phyloP scores from a whole-genome alignment of 1,140 invertebrate genomes.

The Camponotus floridanus region DNA sequence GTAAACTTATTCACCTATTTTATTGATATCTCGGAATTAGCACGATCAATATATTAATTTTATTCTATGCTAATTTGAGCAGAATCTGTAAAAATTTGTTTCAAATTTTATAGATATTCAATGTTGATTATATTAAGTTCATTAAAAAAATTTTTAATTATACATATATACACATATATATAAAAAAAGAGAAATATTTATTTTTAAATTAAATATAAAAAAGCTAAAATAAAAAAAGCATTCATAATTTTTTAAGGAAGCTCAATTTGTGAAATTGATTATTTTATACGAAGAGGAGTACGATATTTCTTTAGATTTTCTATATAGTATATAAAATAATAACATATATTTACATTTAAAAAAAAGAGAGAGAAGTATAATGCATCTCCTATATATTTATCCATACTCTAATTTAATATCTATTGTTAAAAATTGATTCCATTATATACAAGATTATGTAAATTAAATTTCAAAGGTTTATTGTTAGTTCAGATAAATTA shows the following conservation, averaged over 20 bases:
- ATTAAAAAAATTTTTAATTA: not conserved
- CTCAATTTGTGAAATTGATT: not conserved
- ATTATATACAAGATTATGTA: not conserved
- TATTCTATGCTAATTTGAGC: not conserved
- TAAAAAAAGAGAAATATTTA: not conserved
- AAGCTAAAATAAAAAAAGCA: not conserved
- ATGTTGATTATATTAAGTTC: not conserved
- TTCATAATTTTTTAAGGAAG: not conserved
- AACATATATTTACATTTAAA: not conserved
- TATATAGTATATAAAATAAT: not conserved
- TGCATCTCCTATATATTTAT: not conserved
- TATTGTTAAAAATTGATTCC: not conserved
- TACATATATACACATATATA: not conserved
- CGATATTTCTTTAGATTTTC: not conserved
- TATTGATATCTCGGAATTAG: slow-evolving; percentile 23
- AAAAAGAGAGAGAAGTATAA: not conserved
- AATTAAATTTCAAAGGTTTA: too few species aligned
- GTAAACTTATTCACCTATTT: slow-evolving; percentile 6
- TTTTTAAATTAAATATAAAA: not conserved
- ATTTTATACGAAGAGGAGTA: not conserved
- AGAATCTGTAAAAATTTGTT: not conserved
- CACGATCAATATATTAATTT: not conserved
- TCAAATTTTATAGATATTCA: not conserved
- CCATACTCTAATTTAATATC: not conserved
- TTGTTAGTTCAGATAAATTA: too few species aligned